phyloP scores from a whole-genome alignment of 2,113 vertebrate genomes.

The Numenius arquata region DNA sequence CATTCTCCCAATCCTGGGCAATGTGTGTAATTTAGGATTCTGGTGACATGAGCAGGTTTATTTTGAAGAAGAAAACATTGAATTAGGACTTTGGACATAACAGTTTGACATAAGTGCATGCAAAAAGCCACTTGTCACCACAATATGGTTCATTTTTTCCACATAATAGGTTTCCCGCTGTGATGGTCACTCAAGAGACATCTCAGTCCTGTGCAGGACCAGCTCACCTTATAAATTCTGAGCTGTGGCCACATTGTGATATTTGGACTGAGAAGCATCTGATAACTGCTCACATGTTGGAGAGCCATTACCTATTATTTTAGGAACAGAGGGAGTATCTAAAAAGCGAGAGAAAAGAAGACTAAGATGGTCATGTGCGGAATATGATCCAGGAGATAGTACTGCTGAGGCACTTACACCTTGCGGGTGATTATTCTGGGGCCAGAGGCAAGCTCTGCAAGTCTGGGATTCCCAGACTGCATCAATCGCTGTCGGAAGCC shows the following conservation, averaged over 20 bases:
- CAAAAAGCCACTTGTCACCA: background rate
- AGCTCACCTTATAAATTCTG: background rate
- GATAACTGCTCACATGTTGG: background rate
- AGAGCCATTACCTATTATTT: background rate
- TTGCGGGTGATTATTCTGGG: background rate
- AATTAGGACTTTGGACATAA: background rate
- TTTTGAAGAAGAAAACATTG: background rate
- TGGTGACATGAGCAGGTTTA: background rate
- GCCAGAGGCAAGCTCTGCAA: background rate
- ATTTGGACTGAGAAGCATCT: background rate
- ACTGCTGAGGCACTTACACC: background rate
- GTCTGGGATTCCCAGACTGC: background rate
- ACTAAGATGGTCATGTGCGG: background rate
- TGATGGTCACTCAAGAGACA: background rate
- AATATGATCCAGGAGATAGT: background rate
- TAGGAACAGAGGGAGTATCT: background rate
- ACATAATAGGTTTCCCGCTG: background rate
- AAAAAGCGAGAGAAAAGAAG: background rate
- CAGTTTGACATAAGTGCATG: background rate
- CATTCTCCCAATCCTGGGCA: background rate
- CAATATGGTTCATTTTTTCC: background rate
- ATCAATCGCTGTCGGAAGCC: background rate
- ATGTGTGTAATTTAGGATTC: background rate
- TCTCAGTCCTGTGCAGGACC: background rate
- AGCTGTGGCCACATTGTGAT: background rate